Evolutionary conservation across 2,113 vertebrate genomes (phyloP), one percentile per base, ranked within the genome.

Genomic region (Theristicus caerulescens): DNA sequence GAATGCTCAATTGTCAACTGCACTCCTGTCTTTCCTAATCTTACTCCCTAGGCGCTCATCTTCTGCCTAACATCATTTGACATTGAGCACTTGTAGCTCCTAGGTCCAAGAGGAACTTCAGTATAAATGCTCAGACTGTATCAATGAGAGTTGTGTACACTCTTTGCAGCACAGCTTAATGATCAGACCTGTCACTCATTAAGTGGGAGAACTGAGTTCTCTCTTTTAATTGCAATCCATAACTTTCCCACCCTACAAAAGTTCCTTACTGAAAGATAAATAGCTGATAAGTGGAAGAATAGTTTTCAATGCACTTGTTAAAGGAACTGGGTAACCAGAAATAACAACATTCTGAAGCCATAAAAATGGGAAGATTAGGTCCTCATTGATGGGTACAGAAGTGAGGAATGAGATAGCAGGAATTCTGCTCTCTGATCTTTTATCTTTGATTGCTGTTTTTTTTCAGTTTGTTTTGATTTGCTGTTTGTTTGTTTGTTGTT

Each of bases 71-170:
- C 55, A 36, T 46, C 2, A 59, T 65, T 65, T 65, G 21, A 24
- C n/a, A 36, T 4, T 26, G 14, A 89, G 13, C 13, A n/a, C 66
- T 52, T 76, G 16, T 54, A 70, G 24, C 21, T 90, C 16, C 32
- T 61, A 34, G 5, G 25, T 69, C 49, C 21, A 59, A 67, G 36
- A 72, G 0, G 0, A 86, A 76, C 47, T 86, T 52, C 27, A 9
- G 46, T 26, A 51, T 18, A 90, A 72, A 54, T 59, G 11, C 14
- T 90, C 52, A 72, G 42, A 20, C 11, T 80, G 25, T 46, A 76
- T 61, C 9, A 49, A 52, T 21, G 31, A 58, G 34, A 47, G 15
- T 1, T 64, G 47, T 16, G 6, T 16, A 44, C 0, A 1, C 9
- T 40, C 29, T 42, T 80, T 84, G 22, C 16, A 73, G 70, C 40